Base-by-base conservation (phyloP, 2,113 vertebrate genomes). In the Formicarius rufipectus region DNA sequence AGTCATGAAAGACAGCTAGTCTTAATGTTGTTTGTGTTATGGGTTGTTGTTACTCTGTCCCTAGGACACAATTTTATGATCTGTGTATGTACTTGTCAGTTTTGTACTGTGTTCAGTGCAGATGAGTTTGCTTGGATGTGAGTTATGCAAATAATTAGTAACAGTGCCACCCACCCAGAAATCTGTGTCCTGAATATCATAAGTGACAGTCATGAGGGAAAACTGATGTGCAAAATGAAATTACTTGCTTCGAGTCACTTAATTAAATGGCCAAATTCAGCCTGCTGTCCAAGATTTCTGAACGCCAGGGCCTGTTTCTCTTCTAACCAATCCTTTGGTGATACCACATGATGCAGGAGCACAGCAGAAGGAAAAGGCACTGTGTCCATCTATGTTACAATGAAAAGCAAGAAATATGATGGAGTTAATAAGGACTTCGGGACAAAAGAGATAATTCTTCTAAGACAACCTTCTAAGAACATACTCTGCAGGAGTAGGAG, bases 111-210 rank as follows among this genome's bases (percentile, higher is more conserved):
- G 21, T 63, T 92, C 40, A 81, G 1, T 2, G 8, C 56, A 84
- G 76, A 93, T 81, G 80, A 64, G 35, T 87, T 90, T 76, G 59
- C 49, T 91, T 71, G 49, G 44, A 81, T 56, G 17, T 56, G 64
- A 93, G 56, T 94, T 76, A 84, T 21, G n/a, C 27, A 71, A 90
- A 60, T 77, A 91, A 95, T 93, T 69, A 88, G 91, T 90, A 93
- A 68, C 76, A 75, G 23, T 45, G 47, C 45, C 85, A 81, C 71
- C 69, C 80, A 90, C 73, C 5, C 82, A 92, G 76, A 84, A 84
- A 75, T 78, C 44, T 78, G 14, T n/a, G 42, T 74, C 59, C 47
- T 74, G 30, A 33, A 23, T 80, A 83, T 90, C 63, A 15, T 15
- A 75, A 84, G 78, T 60, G 23, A 55, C 40, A 93, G 31, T 40